A percentile compares a stretch with the other conserved stretches of the same genome.
Conservation (phyloP, 2,888 invertebrate genomes). For the Catocala nupta region DNA sequence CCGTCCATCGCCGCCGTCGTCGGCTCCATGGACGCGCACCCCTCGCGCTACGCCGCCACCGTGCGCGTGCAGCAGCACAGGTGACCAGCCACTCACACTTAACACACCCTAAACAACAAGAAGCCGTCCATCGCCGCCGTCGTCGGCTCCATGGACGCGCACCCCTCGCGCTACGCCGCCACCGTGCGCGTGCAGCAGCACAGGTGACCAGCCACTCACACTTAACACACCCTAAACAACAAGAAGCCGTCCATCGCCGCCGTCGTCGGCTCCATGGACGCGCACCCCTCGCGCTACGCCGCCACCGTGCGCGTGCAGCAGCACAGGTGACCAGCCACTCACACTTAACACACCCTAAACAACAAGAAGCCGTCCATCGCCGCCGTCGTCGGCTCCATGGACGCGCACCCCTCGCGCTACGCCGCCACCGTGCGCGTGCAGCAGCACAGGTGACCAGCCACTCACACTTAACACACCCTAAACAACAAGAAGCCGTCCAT, state of each 20-base stretch:
- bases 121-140: constrained; percentile 99
- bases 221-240: constrained; percentile 86
- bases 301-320: constrained; percentile 99
- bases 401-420: constrained; percentile 99
- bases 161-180: constrained; percentile 99
- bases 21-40: constrained; percentile 99
- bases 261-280: constrained; percentile 99
- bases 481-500: constrained; percentile 99
- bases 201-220: constrained; percentile 60
- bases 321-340: constrained; percentile 85
- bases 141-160: constrained; percentile 99
- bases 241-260: constrained; percentile 99
- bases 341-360: constrained; percentile 68
- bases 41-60: constrained; percentile 99
- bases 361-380: constrained; percentile 99
- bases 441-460: constrained; percentile 89
- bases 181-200: constrained; percentile 99
- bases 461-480: too few species aligned
- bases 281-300: constrained; percentile 99
- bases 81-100: constrained; percentile 32
- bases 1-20: constrained; percentile 99
- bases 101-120: constrained; percentile 90
- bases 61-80: constrained; percentile 98
- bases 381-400: constrained; percentile 99
- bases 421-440: constrained; percentile 99